phyloP scores from a whole-genome alignment of 2,797 vertebrate species.

The Parotocinclus haroldoi region DNA sequence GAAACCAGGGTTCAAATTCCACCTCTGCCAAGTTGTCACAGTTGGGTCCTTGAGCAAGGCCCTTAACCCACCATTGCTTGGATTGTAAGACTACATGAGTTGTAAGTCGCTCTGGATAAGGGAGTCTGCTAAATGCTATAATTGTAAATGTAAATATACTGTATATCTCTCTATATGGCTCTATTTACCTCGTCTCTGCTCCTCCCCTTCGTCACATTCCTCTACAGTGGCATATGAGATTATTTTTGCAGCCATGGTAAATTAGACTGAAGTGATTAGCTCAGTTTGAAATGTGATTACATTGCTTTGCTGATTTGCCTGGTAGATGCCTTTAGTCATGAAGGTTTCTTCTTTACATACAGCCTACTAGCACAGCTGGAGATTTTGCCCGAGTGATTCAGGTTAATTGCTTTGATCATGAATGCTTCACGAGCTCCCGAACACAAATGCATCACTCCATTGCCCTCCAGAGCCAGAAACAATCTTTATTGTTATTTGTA shows the following conservation, averaged over 20 bases:
- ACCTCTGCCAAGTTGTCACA: no score
- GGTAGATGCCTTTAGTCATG: slow-evolving; percentile 73
- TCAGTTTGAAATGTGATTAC: slow-evolving; percentile 75
- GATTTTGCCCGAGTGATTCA: slow-evolving; percentile 61
- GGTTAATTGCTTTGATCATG: slow-evolving; percentile 75
- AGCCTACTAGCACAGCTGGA: slow-evolving; percentile 60
- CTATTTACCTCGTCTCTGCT: slow-evolving; percentile 12
- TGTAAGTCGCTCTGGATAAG: no score
- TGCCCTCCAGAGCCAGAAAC: slow-evolving; percentile 38
- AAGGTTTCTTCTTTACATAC: slow-evolving; percentile 59
- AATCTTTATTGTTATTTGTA: slow-evolving; percentile 11
- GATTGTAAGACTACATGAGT: no score
- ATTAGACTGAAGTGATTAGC: slow-evolving; percentile 78
- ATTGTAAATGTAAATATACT: no score
- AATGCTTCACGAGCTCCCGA: slow-evolving; percentile 57
- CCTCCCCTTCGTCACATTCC: background rate
- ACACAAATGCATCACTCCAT: slow-evolving; percentile 51
- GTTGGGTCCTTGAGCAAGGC: no score
- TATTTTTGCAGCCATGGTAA: slow-evolving; percentile 70
- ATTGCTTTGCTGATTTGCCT: slow-evolving; percentile 71
- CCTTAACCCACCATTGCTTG: no score
- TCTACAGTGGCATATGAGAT: slow-evolving; percentile 42
- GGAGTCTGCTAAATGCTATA: no score
- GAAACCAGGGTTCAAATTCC: no score
- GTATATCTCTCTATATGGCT: background rate